These are phyloP conservation scores for Stylophora pistillata DNA, from an alignment of 64 coral and sea anemone genomes.

Conservation along the genomic window DNA sequence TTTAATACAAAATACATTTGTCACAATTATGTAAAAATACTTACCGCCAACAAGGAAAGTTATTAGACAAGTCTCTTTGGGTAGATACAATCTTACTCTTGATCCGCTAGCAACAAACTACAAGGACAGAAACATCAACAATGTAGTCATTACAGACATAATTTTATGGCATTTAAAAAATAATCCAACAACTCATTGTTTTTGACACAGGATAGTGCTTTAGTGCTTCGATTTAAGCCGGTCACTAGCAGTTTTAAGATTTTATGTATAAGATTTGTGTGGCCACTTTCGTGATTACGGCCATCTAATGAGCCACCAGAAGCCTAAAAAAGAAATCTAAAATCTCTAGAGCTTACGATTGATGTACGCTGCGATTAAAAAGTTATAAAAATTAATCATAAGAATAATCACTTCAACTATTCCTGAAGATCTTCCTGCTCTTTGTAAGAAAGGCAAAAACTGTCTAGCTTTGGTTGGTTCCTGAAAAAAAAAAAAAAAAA, in stretches of 20 bases:
- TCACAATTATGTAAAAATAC: background rate
- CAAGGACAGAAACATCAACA: background rate
- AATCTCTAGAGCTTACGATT: no score
- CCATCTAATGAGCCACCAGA: no score
- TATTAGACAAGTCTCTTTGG: conserved; percentile 91
- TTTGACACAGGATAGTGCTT: no score
- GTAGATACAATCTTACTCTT: conserved; percentile 89
- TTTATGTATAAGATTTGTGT: no score
- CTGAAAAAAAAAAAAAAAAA: conserved; percentile 34
- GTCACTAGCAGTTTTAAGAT: no score
- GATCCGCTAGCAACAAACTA: conserved; percentile 98
- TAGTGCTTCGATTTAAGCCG: no score
- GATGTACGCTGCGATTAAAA: no score
- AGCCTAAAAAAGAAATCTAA: no score
- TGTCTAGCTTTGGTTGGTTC: conserved; percentile 89
- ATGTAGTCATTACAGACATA: background rate
- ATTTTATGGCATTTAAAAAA: no score
- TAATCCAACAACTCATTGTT: no score
- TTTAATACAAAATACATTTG: background rate
- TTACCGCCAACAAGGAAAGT: conserved; percentile 89
- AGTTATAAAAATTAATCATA: no score
- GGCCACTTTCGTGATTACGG: no score
- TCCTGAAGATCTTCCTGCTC: conserved; percentile 90
- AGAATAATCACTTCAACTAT: conserved; percentile 77
- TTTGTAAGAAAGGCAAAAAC: conserved; percentile 94